Evolutionary conservation across 2,797 vertebrate genomes (phyloP).

Genomic region (Euthynnus affinis): DNA sequence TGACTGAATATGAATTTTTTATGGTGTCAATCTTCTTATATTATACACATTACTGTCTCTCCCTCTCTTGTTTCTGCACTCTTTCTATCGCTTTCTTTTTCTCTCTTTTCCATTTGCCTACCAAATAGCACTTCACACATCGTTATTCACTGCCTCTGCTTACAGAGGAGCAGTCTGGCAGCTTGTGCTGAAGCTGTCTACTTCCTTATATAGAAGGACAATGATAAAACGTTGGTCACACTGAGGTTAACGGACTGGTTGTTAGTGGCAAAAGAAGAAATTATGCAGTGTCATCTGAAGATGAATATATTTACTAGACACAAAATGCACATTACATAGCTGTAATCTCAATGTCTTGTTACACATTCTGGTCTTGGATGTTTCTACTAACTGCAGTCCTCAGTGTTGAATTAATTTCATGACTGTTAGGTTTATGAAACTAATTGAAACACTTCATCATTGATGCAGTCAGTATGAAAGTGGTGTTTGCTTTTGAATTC

Average conservation of each 20-base stretch:
- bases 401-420: slow-evolving; percentile 25
- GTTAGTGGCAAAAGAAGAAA: background rate
- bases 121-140: slow-evolving; percentile 64
- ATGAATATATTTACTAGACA: background rate
- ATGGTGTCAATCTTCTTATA: background rate
- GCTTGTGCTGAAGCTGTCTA: background rate
- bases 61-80: background rate
- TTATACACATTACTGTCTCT: background rate
- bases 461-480: slow-evolving; percentile 27
- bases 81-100: background rate
- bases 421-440: slow-evolving; percentile 16
- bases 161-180: slow-evolving; percentile 49
- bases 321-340: background rate
- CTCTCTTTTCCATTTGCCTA: slow-evolving; percentile 67
- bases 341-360: slow-evolving; percentile 6
- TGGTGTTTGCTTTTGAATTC: slow-evolving; percentile 38
- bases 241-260: background rate
- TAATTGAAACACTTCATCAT: slow-evolving; percentile 12
- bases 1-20: background rate
- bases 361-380: slow-evolving; percentile 8
- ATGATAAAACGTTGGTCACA: slow-evolving; percentile 30
- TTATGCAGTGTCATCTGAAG: background rate
- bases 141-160: slow-evolving; percentile 45
- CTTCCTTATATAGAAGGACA: slow-evolving; percentile 53
- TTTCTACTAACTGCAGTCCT: slow-evolving; percentile 12